Percentiles rank a stretch among this genome's conserved stretches.
phyloP scores from a whole-genome alignment of 23 tunicate genomes.

The Halocynthia aurantium region DNA sequence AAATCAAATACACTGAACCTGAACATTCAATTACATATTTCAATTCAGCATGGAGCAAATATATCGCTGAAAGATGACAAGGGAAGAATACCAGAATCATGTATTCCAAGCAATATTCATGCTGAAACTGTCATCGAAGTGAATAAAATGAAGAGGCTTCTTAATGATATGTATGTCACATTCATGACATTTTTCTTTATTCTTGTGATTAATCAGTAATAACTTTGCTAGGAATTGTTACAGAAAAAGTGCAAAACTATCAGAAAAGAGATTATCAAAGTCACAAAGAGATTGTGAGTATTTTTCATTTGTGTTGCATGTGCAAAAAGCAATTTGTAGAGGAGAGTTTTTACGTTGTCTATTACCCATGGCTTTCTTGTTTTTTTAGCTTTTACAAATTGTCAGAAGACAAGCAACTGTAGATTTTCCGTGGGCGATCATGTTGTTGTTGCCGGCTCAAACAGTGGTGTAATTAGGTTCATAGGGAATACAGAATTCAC shows the following conservation, averaged over 20 bases:
- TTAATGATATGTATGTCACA: too few species aligned
- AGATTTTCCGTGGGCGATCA: constrained; percentile 50
- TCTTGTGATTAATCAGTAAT: too few species aligned
- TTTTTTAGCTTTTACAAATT: background rate
- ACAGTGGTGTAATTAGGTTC: constrained; percentile 44
- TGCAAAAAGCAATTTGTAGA: background rate
- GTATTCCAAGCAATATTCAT: background rate
- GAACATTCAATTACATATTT: too few species aligned
- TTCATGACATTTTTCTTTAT: too few species aligned
- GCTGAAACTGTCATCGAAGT: background rate
- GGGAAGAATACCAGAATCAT: constrained; percentile 8
- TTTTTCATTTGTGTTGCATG: too few species aligned
- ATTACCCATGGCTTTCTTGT: background rate
- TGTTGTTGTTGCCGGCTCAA: constrained; percentile 44
- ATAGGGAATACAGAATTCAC: constrained; percentile 80
- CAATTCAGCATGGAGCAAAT: constrained; percentile 2
- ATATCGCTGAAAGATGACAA: background rate
- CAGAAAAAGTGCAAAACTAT: too few species aligned
- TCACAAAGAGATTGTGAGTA: too few species aligned
- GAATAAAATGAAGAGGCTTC: too few species aligned
- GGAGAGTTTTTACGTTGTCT: background rate
- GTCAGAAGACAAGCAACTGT: too few species aligned
- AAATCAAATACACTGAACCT: too few species aligned
- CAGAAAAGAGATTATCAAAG: too few species aligned
- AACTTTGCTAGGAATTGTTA: too few species aligned